Base-by-base conservation (phyloP, 2,888 invertebrate species). In the Brachypalpus laphriformis region DNA sequence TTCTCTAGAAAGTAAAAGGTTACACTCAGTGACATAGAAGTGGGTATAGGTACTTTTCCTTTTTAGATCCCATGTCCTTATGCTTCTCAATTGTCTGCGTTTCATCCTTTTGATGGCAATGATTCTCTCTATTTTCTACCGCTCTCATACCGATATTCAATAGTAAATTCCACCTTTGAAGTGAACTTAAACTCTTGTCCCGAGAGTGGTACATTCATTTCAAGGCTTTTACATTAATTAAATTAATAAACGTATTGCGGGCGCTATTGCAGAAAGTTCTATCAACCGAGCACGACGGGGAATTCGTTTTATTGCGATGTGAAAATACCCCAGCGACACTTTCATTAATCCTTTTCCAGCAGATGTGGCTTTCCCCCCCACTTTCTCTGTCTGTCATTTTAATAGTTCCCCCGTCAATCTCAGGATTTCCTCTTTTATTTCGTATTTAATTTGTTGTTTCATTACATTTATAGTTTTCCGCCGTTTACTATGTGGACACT, bases 371-470 rank as follows among this genome's bases (percentile, higher is more conserved):
- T 25, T 4, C 71, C 54, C 6, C 28, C 6, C 71, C 54, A 3
- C 28, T 2, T 31, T 16, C 22, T 11, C 47, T 31, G 54, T 45
- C 63, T 78, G 63, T 71, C 77, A 63, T 77, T 77, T 77, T 70
- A 77, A 77, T 77, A 78, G 77, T 63, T 70, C 54, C 56, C 61
- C 20, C 63, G 77, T 78, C 77, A 78, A 78, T 78, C 63, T 37
- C 40, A 40, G 57, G 57, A 72, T 31, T 72, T 80, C 37, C 18
- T 63, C 37, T 34, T 37, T 47, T 56, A 25, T 54, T 42, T 22
- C 37, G 31, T 25, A 18, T 54, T 42, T 72, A 56, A 63, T 80
- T 80, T 80, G 56, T 56, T 71, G 47, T 71, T 78, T 56, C 71
- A 71, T 71, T 76, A 76, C 66, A 76, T 76, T 76, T 65, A 40